phyloP scores from a whole-genome alignment of 2,888 invertebrate species.

The Melolontha melolontha region DNA sequence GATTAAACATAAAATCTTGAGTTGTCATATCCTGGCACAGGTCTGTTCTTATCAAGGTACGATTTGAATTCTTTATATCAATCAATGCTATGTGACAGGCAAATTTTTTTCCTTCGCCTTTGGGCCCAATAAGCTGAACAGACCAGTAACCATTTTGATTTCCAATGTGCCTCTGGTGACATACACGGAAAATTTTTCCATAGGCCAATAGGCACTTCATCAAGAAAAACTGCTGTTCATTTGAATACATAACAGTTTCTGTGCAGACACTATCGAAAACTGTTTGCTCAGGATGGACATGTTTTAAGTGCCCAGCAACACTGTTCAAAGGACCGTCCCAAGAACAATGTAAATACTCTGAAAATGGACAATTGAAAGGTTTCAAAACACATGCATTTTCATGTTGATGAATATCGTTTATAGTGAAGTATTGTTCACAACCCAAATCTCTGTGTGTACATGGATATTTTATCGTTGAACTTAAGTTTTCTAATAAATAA shows the following conservation, averaged over 20 bases:
- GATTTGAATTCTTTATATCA: slow-evolving; percentile 55
- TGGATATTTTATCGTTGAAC: slow-evolving; percentile 55
- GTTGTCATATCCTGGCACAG: slow-evolving; percentile 55
- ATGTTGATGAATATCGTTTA: slow-evolving; percentile 52
- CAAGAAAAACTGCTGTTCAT: slow-evolving; percentile 49
- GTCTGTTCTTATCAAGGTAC: slow-evolving; percentile 56
- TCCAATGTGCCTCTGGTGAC: slow-evolving; percentile 51
- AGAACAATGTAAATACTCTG: slow-evolving; percentile 48
- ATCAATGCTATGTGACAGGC: slow-evolving; percentile 56
- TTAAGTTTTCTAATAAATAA: slow-evolving; percentile 58
- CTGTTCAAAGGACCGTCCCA: slow-evolving; percentile 46
- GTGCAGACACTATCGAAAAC: slow-evolving; percentile 42
- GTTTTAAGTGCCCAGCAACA: slow-evolving; percentile 45
- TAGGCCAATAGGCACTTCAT: slow-evolving; percentile 53
- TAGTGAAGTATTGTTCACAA: slow-evolving; percentile 53
- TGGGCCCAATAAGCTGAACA: slow-evolving; percentile 54
- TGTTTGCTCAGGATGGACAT: slow-evolving; percentile 44
- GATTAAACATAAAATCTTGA: slow-evolving; percentile 56
- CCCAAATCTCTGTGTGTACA: slow-evolving; percentile 58
- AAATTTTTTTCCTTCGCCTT: slow-evolving; percentile 53
- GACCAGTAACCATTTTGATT: slow-evolving; percentile 55
- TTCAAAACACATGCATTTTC: slow-evolving; percentile 55
- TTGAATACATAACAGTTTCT: slow-evolving; percentile 43
- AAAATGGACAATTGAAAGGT: slow-evolving; percentile 56
- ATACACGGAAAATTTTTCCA: slow-evolving; percentile 55